These are phyloP conservation scores for Brachypalpus laphriformis DNA, from an alignment of 2,888 invertebrate genomes.

Conservation along the genomic window DNA sequence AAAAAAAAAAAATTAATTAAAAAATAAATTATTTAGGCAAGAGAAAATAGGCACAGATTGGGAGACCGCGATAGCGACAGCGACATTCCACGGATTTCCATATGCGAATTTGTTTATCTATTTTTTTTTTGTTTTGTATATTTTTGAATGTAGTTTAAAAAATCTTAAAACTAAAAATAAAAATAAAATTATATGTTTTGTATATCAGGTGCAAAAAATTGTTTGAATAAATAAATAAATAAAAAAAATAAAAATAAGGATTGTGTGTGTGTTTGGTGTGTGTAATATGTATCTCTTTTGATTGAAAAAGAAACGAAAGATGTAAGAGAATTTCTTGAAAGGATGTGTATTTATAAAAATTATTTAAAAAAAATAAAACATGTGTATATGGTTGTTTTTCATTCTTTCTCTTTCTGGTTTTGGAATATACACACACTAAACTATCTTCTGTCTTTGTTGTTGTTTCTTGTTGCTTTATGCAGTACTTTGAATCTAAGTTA, in stretches of 20 bases:
- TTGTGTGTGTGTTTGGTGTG: constrained; percentile 76
- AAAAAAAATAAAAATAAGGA: constrained; percentile 56
- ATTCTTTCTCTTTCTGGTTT: background rate
- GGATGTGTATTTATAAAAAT: constrained; percentile 12
- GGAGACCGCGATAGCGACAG: constrained; percentile 84
- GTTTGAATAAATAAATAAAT: no score
- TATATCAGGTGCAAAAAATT: constrained; percentile 48
- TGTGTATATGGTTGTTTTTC: constrained; percentile 48
- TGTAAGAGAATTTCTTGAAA: constrained; percentile 7
- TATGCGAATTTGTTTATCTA: constrained; percentile 78
- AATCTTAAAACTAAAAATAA: constrained; percentile 69
- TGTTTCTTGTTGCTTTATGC: constrained; percentile 28
- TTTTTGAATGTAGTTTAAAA: constrained; percentile 59
- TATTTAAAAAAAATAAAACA: constrained; percentile 25
- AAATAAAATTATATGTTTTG: constrained; percentile 39
- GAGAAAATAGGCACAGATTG: constrained; percentile 83
- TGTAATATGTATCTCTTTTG: constrained; percentile 57
- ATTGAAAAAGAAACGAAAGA: constrained; percentile 1
- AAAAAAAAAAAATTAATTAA: constrained; percentile 37
- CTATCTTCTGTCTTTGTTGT: constrained; percentile 74
- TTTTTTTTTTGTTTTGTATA: constrained; percentile 34
- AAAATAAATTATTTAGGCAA: constrained; percentile 63
- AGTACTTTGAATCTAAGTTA: constrained; percentile 36
- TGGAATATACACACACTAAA: constrained; percentile 67
- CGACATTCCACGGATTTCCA: constrained; percentile 83